Percentiles rank a stretch among this genome's conserved stretches.
phyloP scores from a whole-genome alignment of 2,888 invertebrate species.

The Globia sparganii region DNA sequence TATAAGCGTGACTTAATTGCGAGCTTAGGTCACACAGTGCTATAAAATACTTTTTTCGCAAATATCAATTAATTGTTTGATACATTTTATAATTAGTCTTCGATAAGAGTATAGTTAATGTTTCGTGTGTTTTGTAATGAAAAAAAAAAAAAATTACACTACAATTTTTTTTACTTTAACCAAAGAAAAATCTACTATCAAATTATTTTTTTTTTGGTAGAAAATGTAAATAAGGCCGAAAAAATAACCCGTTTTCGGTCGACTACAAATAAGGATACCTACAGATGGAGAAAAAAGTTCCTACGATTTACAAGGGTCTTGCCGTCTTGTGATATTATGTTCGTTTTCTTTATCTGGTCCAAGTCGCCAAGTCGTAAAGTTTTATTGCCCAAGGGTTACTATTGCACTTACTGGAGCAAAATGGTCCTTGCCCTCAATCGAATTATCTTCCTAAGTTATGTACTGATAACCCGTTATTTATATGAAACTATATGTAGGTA shows the following conservation, averaged over 20 bases:
- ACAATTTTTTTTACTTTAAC: not conserved
- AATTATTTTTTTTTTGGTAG: no score
- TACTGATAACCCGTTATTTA: slow-evolving; percentile 26
- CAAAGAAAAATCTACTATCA: no score
- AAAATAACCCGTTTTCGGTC: not conserved
- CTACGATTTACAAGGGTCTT: not conserved
- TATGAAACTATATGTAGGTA: not conserved
- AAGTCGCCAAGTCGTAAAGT: slow-evolving; percentile 11
- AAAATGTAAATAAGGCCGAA: no score
- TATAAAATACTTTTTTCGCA: not conserved
- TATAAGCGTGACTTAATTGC: no score
- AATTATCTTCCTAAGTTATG: slow-evolving; percentile 25
- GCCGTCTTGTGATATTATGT: not conserved
- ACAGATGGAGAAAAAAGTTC: not conserved
- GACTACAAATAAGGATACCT: not conserved
- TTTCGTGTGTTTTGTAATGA: no score
- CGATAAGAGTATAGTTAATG: not conserved
- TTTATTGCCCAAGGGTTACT: slow-evolving; percentile 19
- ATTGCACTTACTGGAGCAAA: slow-evolving; percentile 13
- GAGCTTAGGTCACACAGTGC: no score
- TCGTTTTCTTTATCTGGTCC: slow-evolving; percentile 5
- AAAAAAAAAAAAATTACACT: no score
- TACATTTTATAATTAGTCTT: not conserved
- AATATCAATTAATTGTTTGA: not conserved
- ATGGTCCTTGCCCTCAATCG: slow-evolving; percentile 8